Base-by-base conservation (phyloP, 2,888 invertebrate genomes). In the Melipona beecheii region DNA sequence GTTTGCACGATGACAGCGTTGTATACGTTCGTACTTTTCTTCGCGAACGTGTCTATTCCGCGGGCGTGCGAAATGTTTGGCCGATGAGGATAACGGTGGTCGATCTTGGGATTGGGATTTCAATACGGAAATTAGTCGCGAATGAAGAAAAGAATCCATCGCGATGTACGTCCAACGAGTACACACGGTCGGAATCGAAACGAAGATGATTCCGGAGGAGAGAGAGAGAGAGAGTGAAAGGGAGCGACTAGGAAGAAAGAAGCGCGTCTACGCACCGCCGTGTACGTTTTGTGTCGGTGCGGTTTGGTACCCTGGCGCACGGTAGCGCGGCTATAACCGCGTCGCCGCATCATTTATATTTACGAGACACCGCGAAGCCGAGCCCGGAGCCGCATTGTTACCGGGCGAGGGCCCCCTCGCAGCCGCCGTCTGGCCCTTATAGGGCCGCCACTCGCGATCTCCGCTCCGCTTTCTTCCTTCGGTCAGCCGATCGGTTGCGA, bases 281-380 rank as follows among this genome's bases (percentile, higher is more conserved):
- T 74, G 84, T 43, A 43, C 87, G 85, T 90, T 88, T 91, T 91
- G 90, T 90, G 90, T 81, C 75, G 84, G 89, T 87, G 85, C 87
- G 82, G 79, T 43, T 43, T 43, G 43, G 88, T 83, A 86, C 83
- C 81, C 83, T 56, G 78, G 87, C 85, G 85, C 89, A 92, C 93
- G 91, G 93, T 93, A 93, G 93, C 93, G 79, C 85, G 90, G 91
- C 91, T 91, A 93, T 92, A 93, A 94, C 93, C 91, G 91, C 91
- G 91, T 92, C 92, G 92, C 92, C 92, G 93, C 92, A 93, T 94
- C 93, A 93, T 94, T 94, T 94, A 94, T 94, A 94, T 94, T 94
- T 94, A 94, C 93, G 93, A 94, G 93, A 93, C 93, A 91, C 89
- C 89, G 90, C 91, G 90, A 83, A 91, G 89, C 85, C 87, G 81